Conservation (phyloP, 2,888 invertebrate species). For the Thecophora atra region DNA sequence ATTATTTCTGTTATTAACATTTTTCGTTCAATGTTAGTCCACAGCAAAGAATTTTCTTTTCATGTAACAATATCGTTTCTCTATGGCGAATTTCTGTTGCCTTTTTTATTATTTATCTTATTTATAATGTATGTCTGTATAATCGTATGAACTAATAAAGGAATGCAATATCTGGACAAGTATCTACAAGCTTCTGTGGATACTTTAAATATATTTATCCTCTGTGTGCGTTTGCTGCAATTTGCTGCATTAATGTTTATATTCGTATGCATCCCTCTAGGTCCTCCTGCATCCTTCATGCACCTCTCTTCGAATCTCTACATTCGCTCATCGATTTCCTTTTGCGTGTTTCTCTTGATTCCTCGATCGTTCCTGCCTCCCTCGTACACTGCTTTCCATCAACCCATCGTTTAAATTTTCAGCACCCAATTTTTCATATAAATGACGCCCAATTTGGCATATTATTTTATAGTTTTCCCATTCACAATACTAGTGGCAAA, state of each 20-base stretch:
- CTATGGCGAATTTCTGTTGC: neutral
- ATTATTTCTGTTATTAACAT: too few species aligned
- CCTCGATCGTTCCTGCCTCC: neutral
- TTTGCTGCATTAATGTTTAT: too few species aligned
- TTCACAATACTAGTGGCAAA: conserved; percentile 34
- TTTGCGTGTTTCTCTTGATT: neutral
- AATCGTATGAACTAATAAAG: too few species aligned
- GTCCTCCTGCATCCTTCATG: too few species aligned
- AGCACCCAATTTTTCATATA: conserved; percentile 30
- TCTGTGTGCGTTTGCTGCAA: too few species aligned
- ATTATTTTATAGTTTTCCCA: conserved; percentile 35
- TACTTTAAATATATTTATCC: neutral
- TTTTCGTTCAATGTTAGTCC: too few species aligned
- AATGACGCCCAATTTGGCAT: conserved; percentile 32
- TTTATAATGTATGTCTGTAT: too few species aligned
- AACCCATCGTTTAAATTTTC: neutral
- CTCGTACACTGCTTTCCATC: neutral
- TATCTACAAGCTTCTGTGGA: too few species aligned
- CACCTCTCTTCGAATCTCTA: neutral
- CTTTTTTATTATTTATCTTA: too few species aligned
- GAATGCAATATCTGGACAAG: too few species aligned
- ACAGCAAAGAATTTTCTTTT: neutral
- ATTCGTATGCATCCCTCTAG: too few species aligned
- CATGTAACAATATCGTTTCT: neutral
- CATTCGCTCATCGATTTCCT: neutral